These are phyloP conservation scores for Halcyon senegalensis DNA, from an alignment of 2,113 vertebrate species.

Conservation along the genomic window DNA sequence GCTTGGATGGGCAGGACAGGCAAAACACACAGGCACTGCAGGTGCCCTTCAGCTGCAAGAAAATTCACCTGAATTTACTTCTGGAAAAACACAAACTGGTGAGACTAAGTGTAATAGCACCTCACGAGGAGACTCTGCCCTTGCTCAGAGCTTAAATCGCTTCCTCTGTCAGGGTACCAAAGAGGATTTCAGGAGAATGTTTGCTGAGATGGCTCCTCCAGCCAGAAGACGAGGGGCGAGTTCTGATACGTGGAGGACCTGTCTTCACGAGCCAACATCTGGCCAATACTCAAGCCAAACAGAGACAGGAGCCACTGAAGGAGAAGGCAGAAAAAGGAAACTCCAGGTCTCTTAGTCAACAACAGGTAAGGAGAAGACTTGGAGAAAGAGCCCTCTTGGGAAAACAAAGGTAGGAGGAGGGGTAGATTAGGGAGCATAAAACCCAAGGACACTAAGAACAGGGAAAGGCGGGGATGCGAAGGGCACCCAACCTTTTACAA, in stretches of 20 bases:
- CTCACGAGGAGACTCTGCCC: constrained; percentile 20
- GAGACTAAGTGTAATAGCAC: constrained; percentile 27
- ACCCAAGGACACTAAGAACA: not conserved
- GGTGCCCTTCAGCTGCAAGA: not conserved
- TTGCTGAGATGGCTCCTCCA: not conserved
- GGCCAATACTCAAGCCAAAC: not conserved
- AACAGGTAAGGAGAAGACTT: constrained; percentile 2
- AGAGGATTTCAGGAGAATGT: not conserved
- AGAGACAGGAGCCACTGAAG: not conserved
- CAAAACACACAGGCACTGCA: not conserved
- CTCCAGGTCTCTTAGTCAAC: not conserved
- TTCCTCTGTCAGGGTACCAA: not conserved
- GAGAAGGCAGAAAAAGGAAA: not conserved
- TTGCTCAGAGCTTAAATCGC: not conserved
- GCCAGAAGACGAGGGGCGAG: not conserved
- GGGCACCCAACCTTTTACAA: not conserved
- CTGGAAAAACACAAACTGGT: not conserved
- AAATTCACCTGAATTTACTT: not conserved
- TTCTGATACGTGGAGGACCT: not conserved
- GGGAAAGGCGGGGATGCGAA: not conserved
- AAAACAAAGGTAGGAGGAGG: not conserved
- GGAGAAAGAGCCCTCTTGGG: not conserved
- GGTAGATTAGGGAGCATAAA: not conserved
- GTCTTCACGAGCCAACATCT: not conserved
- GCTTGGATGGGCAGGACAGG: not conserved